Evolutionary conservation across 2,888 invertebrate species (phyloP), one percentile per base, ranked within the genome.

Genomic region (Cordilura impudica): DNA sequence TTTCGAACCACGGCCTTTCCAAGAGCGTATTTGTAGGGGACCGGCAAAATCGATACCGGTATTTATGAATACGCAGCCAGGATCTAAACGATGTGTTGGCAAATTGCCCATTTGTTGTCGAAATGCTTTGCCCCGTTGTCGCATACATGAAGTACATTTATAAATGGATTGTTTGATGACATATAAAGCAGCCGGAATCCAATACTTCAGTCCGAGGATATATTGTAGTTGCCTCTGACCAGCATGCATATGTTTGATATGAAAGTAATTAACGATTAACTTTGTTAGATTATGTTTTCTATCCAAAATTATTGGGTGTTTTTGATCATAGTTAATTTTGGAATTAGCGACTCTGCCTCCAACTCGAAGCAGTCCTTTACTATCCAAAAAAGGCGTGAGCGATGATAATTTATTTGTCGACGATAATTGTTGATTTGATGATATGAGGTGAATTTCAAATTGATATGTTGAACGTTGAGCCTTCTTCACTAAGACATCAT

Each of bases 21-120:
- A 71, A 5, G 71, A 51, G 39, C 45, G 10, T 63, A 83, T 69
- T 4, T 54, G 60, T 29, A 83, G 65, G 2, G 83, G 83, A n/a
- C 83, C 84, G 4, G 81, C 83, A 54, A 73, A 84, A 53, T 84
- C 83, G 2, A 83, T 71, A 0, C 83, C 83, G 6, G 81, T 81
- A n/a, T 79, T 81, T 2, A 75, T n/a, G 53, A 84, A 84, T 16
- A 82, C 82, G 12, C 72, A 18, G 1, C 67, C 69, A 18, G 77
- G 70, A 19, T 76, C 51, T 14, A 83, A 19, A 12, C 82, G 70
- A 29, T 67, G 47, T 7, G 21, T 14, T 3, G 82, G 84, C 10
- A 82, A 8, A 23, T 77, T 63, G 21, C 75, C 81, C 82, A 84
- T 83, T 26, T 80, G 70, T 58, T 82, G 81, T 19, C 73, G 49